phyloP scores from a whole-genome alignment of 2,113 vertebrate species.

The Mesembrinibis cayennensis region DNA sequence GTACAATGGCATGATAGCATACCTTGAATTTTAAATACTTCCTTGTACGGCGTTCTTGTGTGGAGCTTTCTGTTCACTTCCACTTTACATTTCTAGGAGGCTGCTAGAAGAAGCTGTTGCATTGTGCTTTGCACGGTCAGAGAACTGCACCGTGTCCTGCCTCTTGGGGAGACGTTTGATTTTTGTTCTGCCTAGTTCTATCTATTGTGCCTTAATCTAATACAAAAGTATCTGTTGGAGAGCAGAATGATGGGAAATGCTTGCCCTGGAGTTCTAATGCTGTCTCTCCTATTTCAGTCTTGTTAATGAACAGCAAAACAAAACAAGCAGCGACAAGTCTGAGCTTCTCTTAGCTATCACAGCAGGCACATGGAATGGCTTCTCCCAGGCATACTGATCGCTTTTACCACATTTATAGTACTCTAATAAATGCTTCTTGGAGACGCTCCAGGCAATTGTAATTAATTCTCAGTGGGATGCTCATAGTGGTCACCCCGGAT shows the following conservation, averaged over 20 bases:
- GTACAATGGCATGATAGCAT: background rate
- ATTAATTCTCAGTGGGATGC: conserved; percentile 66
- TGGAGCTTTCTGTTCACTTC: background rate
- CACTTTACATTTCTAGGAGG: background rate
- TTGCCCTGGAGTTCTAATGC: conserved; percentile 22
- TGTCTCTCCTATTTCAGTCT: conserved; percentile 28
- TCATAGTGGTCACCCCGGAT: conserved; percentile 47
- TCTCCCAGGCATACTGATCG: conserved; percentile 4
- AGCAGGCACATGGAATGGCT: background rate
- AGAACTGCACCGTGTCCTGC: background rate
- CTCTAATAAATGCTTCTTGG: conserved; percentile 49
- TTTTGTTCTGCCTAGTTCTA: conserved; percentile 9
- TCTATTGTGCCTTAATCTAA: background rate
- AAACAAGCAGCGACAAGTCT: conserved; percentile 23
- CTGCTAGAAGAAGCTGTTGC: background rate
- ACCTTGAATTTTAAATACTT: background rate
- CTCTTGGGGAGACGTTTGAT: background rate
- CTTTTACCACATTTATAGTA: conserved; percentile 42
- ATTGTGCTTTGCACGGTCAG: background rate
- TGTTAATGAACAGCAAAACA: conserved; percentile 43
- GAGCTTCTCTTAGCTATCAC: conserved; percentile 14
- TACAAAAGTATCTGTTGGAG: background rate
- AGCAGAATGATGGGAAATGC: conserved; percentile 10
- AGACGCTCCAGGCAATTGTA: conserved; percentile 41
- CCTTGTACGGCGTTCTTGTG: background rate